A percentile compares a stretch with the other conserved stretches of the same genome.
phyloP scores from a whole-genome alignment of 2,888 invertebrate genomes.

The Gortyna flavago region DNA sequence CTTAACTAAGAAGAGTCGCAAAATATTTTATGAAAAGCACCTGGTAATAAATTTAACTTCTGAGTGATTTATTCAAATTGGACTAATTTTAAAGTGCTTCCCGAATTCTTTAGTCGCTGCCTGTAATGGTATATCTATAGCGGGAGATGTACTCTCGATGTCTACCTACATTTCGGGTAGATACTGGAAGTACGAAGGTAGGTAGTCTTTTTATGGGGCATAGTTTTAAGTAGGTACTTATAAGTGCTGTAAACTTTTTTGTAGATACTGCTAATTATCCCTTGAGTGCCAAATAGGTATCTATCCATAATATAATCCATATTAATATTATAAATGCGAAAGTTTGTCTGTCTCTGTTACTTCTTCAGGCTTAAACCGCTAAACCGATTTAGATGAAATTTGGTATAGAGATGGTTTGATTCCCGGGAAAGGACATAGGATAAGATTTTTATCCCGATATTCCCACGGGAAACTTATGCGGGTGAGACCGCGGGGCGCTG shows the following conservation, averaged over 20 bases:
- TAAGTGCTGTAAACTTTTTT: not conserved
- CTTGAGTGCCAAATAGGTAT: not conserved
- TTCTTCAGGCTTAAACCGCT: too few species aligned
- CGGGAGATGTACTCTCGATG: not conserved
- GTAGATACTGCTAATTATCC: not conserved
- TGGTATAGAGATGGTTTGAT: too few species aligned
- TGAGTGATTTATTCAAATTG: conserved; percentile 37
- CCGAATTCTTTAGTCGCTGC: conserved; percentile 10
- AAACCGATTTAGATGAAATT: too few species aligned
- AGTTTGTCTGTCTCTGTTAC: too few species aligned
- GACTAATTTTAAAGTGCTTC: conserved; percentile 45
- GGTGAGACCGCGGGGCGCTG: too few species aligned
- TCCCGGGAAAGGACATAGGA: too few species aligned
- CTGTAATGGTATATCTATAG: not conserved
- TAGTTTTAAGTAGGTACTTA: not conserved
- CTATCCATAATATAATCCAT: too few species aligned
- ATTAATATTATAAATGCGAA: too few species aligned
- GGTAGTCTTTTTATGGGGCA: not conserved
- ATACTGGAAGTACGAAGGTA: not conserved
- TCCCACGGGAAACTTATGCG: too few species aligned
- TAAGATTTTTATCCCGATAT: too few species aligned
- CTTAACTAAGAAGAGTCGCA: not conserved
- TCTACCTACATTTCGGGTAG: not conserved
- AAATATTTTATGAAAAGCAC: not conserved
- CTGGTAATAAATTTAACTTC: conserved; percentile 18